Base-by-base conservation (phyloP, 2,888 invertebrate species). In the Anorthoa munda region DNA sequence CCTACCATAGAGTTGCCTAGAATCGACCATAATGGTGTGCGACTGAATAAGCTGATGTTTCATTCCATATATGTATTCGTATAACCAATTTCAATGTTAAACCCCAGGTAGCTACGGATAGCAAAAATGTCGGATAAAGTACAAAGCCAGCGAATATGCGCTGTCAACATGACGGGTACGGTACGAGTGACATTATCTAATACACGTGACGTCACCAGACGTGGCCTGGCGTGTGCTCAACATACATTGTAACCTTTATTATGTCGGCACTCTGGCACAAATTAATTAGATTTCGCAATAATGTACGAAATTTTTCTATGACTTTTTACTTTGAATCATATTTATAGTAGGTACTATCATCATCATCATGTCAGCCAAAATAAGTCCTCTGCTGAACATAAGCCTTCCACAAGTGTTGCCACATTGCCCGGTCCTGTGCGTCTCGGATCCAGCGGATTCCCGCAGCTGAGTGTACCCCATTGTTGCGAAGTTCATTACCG, bases 141-240 rank as follows among this genome's bases (percentile, higher is more conserved):
- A 51, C 50, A 64, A 69, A 69, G 53, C 18, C 21, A 67, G 58
- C 39, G 21, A 64, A 58, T 63, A 17, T 53, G 2, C 13, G 12
- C 65, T 72, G 72, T 72, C 80, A 80, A 68, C 76, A 63, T 68
- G 31, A 58, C 23, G 12, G 13, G 15, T 26, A 39, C 39, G 9
- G 7, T 39, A 26, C 7, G 50, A 68, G 53, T 68, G 68, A 80
- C 68, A 61, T 66, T 80, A 77, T 80, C 77, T 80, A 68, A 66
- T 53, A 58, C 15, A 48, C 17, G 31, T 77, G 78, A 77, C 58
- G 50, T 17, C 13, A n/a, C 21, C 26, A 59, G 56, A 73, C 45
- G 45, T 50, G 1, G 45, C n/a, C 23, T 73, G 73, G 60, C 66
- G 55, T 74, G 59, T 45, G 9, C 53, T 74, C 21, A 48, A 69